phyloP scores from a whole-genome alignment of 2,113 vertebrate genomes.

The Leptodactylus fuscus region DNA sequence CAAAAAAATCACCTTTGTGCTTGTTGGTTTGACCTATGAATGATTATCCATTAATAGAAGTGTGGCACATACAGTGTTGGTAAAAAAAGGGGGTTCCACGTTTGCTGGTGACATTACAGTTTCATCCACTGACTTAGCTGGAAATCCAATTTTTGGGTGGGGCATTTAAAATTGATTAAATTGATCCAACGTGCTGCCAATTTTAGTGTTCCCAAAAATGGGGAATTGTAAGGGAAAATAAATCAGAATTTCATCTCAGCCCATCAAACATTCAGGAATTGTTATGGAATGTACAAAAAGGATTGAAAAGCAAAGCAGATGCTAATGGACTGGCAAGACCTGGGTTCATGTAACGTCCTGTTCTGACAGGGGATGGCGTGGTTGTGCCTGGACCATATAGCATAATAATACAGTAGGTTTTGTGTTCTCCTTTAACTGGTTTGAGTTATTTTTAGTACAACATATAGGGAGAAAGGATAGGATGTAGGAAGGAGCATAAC shows the following conservation, averaged over 20 bases:
- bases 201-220: slow-evolving; percentile 10
- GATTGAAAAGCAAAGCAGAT: slow-evolving; percentile 76
- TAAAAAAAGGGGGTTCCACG: not conserved
- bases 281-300: slow-evolving; percentile 73
- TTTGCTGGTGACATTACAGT: slow-evolving; percentile 48
- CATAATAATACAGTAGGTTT: slow-evolving; percentile 62
- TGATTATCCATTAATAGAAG: not conserved
- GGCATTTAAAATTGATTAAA: not conserved
- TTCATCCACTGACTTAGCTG: not conserved
- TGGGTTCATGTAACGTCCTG: slow-evolving; percentile 68
- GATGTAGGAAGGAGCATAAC: slow-evolving; percentile 42
- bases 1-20: slow-evolving; percentile 44
- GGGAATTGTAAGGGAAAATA: not conserved
- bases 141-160: not conserved
- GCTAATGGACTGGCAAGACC: slow-evolving; percentile 73
- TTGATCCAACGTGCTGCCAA: not conserved
- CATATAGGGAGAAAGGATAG: slow-evolving; percentile 60
- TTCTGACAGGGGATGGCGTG: slow-evolving; percentile 65
- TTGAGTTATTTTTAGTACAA: slow-evolving; percentile 53
- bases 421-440: slow-evolving; percentile 62
- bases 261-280: slow-evolving; percentile 76
- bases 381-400: slow-evolving; percentile 67
- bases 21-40: slow-evolving; percentile 23
- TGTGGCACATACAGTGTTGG: not conserved
- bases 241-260: slow-evolving; percentile 79